Base-by-base conservation (phyloP, 2,888 invertebrate genomes). In the Diloba caeruleocephala region DNA sequence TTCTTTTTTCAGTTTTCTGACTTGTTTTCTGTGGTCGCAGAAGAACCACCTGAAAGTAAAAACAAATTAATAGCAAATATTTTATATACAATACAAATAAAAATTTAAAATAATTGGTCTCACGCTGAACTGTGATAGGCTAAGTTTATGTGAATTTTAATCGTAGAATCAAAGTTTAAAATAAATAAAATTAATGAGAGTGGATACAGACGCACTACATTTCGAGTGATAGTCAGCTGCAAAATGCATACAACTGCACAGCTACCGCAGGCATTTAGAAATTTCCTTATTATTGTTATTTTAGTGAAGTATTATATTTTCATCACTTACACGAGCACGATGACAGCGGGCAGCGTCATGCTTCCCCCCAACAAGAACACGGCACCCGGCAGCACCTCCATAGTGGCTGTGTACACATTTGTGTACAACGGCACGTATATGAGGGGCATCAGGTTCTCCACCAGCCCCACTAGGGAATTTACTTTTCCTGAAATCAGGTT, bases 381-480 rank as follows among this genome's bases (percentile, higher is more conserved):
- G 0, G 95, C 94, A 9, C 96, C 96, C 0, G 96, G 96, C 73
- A 96, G 87, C 0, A 93, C 90, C 58, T 95, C 92, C 90, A 96
- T 94, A 0, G 96, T 96, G 1, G 95, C 94, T 0, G 94, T 92
- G 65, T 96, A 96, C 12, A 96, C 94, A 15, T 93, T 94, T 43
- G 95, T 95, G 82, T 96, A 96, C 88, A 96, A 91, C 0, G 96
- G 96, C 2, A 96, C 95, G 74, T 96, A 96, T 9, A 96, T 86
- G 34, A 96, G 81, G 0, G 96, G 96, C 94, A 95, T 95, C 23
- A 96, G 76, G 14, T 95, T 96, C 58, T 96, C 88, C 45, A 95
- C 95, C 2, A 96, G 92, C 0, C 95, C 95, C 66, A 96, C 94
- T 36, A 96, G 77, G 0, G 96, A 96, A 76, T 96, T 96, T 1